These are phyloP conservation scores for Epistrophe grossulariae DNA, from an alignment of 2,888 invertebrate species.

Conservation along the genomic window DNA sequence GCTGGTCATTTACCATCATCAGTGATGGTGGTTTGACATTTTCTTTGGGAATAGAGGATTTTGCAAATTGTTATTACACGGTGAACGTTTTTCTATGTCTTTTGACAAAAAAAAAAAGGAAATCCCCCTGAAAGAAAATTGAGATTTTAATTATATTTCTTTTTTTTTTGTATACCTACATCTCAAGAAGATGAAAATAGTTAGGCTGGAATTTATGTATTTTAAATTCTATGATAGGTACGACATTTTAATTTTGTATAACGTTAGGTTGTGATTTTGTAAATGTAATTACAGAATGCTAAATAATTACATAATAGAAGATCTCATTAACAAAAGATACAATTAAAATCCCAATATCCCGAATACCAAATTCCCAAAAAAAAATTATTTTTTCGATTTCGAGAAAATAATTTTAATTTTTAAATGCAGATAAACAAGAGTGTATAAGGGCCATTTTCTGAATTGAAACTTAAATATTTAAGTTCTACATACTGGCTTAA, in stretches of 20 bases:
- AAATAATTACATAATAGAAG: background rate
- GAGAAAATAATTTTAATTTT: no score
- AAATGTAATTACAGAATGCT: background rate
- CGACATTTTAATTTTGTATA: background rate
- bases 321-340: no score
- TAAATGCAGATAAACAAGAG: no score
- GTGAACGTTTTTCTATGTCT: constrained; percentile 30
- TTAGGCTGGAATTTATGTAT: background rate
- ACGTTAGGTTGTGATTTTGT: no score
- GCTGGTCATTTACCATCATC: constrained; percentile 29
- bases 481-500: no score
- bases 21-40: constrained; percentile 25
- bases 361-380: no score
- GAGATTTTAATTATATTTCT: constrained; percentile 61
- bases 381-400: no score
- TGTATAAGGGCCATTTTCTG: no score
- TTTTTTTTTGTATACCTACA: background rate
- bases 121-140: constrained; percentile 17
- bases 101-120: background rate
- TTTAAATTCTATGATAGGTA: background rate
- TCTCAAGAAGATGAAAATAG: background rate
- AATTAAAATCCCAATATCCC: no score
- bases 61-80: constrained; percentile 24
- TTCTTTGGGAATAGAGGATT: constrained; percentile 33
- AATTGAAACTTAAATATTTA: no score